Evolutionary conservation across 2,113 vertebrate species (phyloP), one percentile per base, ranked within the genome.

Genomic region (Orycteropus afer): DNA sequence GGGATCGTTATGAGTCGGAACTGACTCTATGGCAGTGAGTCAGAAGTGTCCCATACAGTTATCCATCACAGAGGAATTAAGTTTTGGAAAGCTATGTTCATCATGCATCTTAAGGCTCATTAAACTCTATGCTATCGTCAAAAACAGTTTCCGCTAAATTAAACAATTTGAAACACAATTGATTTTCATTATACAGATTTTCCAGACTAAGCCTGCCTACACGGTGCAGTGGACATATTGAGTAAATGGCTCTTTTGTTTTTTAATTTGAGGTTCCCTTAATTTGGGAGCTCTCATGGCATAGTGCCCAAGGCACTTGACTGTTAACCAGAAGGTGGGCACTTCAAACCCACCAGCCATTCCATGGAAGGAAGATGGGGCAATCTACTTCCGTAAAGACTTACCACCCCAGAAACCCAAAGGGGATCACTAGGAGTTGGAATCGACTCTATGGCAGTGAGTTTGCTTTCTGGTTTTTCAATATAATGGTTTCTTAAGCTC

Each of bases 1-100:
- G n/a, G n/a, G n/a, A n/a, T n/a, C n/a, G n/a, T n/a, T n/a, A n/a
- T n/a, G n/a, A n/a, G n/a, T n/a, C n/a, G n/a, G n/a, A n/a, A n/a
- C n/a, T n/a, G n/a, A n/a, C n/a, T n/a, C n/a, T n/a, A n/a, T n/a
- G n/a, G n/a, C n/a, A n/a, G n/a, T n/a, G n/a, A n/a, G n/a, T n/a
- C n/a, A n/a, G n/a, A 90, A 94, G 92, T 47, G 79, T 78, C 92
- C 53, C 96, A 94, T 97, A 91, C 97, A 96, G 91, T 88, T 97
- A 97, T 97, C 95, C 83, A 95, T 98, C 97, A 96, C 1, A 59
- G 81, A 92, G 73, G 81, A 97, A 97, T 57, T 97, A 91, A 96
- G 92, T 86, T 92, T 93, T 90, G 90, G 86, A 97, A 45, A 96
- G 73, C 51, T 74, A 27, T 23, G 61, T 92, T 17, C 90, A 97